Evolutionary conservation across 1,140 invertebrate genomes (phyloP), one percentile per base, ranked within the genome.

Genomic region (Globodera ellingtonae): DNA sequence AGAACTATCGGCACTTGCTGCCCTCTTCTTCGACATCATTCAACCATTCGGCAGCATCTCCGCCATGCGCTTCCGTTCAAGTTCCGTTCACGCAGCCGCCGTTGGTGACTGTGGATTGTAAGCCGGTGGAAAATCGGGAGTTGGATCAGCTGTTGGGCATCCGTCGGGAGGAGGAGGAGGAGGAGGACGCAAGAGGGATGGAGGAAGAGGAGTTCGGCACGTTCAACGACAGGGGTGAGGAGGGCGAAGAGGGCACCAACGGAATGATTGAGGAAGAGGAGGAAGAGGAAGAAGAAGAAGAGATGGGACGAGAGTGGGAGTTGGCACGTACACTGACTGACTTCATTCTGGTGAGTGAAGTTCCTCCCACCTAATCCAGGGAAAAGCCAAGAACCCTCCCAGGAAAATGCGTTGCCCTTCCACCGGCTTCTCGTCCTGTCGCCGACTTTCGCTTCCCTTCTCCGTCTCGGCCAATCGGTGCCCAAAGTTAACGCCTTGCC

Each of bases 101-200:
- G n/a, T 48, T 69, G 46, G 75, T 77, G 48, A 77, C 75, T 15
- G 75, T 77, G n/a, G 75, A 77, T 67, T 77, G 75, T n/a, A 77
- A 62, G n/a, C 59, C 75, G 46, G 62, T 76, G 44, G 15, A 77
- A 21, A 77, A 69, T 46, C 69, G 52, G 52, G 75, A 62, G 24
- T 67, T 77, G 56, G 75, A 77, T 3, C 75, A 77, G 47, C 69
- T 77, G 48, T 69, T 77, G 24, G 75, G 75, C 47, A 47, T 77
- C 67, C 62, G 65, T 62, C 75, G 69, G 35, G 69, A 77, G 21
- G 48, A 47, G 46, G 65, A 69, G 52, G 59, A 62, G 9, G 59
- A 59, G 8, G 21, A 46, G 21, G 50, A 18, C 50, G 24, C 21
- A 47, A 24, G 24, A 13, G 18, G 46, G 24, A 7, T 70, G 69